phyloP scores from a whole-genome alignment of 2,113 vertebrate genomes.

The Mesitornis unicolor region DNA sequence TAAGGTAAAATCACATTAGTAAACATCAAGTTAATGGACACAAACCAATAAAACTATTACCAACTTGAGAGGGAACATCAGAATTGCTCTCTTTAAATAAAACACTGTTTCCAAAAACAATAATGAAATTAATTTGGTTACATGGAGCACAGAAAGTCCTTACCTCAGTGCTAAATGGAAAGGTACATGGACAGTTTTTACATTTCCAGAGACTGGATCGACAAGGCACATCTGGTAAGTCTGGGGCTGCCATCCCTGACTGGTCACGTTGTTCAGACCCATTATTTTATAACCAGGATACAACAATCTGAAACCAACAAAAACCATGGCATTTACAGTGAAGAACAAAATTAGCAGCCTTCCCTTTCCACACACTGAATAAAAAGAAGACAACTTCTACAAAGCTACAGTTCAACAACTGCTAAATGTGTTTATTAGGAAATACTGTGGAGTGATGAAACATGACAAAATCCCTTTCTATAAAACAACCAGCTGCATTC shows the following conservation, averaged over 20 bases:
- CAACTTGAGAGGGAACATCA: not conserved
- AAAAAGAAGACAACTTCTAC: not conserved
- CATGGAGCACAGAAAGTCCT: not conserved
- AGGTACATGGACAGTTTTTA: slow-evolving; percentile 89
- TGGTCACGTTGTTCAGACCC: slow-evolving; percentile 97
- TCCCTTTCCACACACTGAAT: not conserved
- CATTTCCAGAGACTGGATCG: slow-evolving; percentile 84
- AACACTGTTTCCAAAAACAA: not conserved
- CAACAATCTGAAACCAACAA: slow-evolving; percentile 78
- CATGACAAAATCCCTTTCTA: not conserved
- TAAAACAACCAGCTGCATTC: not conserved
- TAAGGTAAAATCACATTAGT: not conserved
- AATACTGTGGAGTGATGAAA: not conserved
- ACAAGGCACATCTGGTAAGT: slow-evolving; percentile 95
- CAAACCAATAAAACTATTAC: not conserved
- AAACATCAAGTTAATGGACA: not conserved
- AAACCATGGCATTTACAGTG: not conserved
- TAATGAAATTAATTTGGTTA: not conserved
- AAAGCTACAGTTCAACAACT: not conserved
- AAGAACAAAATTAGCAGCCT: not conserved
- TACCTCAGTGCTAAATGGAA: slow-evolving; percentile 97
- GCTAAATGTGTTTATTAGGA: not conserved
- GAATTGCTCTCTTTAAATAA: not conserved
- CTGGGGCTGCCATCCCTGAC: slow-evolving; percentile 94
- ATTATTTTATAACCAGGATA: slow-evolving; percentile 97